Percentiles rank a stretch among this genome's conserved stretches.
Conservation (phyloP, 2,888 invertebrate genomes). For the Pyralis farinalis region DNA sequence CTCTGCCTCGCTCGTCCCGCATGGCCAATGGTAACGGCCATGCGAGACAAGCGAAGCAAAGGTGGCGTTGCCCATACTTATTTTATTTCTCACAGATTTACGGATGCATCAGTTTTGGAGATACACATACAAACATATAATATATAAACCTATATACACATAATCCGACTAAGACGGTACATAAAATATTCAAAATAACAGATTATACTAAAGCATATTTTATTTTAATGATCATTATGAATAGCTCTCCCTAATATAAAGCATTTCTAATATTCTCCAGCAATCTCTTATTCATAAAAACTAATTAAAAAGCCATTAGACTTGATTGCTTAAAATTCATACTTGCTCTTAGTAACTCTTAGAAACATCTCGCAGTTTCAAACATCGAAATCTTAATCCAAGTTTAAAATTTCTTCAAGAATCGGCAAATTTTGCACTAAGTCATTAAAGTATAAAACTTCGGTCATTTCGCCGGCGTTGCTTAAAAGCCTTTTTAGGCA, state of each 20-base stretch:
- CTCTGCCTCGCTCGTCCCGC: no score
- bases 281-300: constrained; percentile 49
- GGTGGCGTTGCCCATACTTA: no score
- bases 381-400: constrained; percentile 79
- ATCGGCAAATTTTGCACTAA: constrained; percentile 80
- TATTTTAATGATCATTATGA: not conserved
- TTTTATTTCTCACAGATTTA: no score
- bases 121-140: no score
- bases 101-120: no score
- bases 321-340: constrained; percentile 72
- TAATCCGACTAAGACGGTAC: no score
- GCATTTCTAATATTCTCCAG: constrained; percentile 29
- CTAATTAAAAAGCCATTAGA: constrained; percentile 79
- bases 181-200: no score
- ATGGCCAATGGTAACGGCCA: no score
- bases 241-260: no score
- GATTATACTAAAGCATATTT: not conserved
- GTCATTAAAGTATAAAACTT: constrained; percentile 82
- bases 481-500: constrained; percentile 81
- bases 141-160: no score
- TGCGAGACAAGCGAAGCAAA: no score
- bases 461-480: constrained; percentile 78
- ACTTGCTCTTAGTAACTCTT: constrained; percentile 51
- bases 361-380: constrained; percentile 70
- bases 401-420: constrained; percentile 79